Evolutionary conservation across 2,797 vertebrate genomes (phyloP).

Genomic region (Jordanella pulchra): DNA sequence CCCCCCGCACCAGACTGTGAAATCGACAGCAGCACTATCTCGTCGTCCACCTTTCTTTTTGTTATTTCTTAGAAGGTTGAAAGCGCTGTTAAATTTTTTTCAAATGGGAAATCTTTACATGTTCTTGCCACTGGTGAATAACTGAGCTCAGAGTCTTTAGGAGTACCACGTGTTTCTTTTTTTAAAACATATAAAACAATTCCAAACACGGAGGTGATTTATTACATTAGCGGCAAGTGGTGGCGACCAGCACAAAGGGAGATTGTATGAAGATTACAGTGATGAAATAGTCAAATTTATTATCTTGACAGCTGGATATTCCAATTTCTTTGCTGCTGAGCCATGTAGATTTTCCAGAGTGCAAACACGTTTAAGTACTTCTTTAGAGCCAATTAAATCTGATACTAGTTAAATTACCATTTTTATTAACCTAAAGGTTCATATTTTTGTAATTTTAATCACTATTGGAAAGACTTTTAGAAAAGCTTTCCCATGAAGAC

Average conservation of each 20-base stretch:
- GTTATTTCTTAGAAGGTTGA: conserved; percentile 16
- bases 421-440: conserved; percentile 80
- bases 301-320: conserved; percentile 82
- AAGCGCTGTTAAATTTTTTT: conserved; percentile 47
- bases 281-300: conserved; percentile 80
- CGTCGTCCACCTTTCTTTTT: neutral
- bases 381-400: conserved; percentile 80
- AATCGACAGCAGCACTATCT: neutral
- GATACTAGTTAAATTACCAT: conserved; percentile 80
- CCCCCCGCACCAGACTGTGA: neutral
- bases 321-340: conserved; percentile 74
- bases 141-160: conserved; percentile 35
- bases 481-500: conserved; percentile 68
- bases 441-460: conserved; percentile 77
- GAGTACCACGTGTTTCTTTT: conserved; percentile 49
- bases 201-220: conserved; percentile 71
- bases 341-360: conserved; percentile 75
- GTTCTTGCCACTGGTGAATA: conserved; percentile 42
- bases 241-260: conserved; percentile 68
- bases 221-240: conserved; percentile 64
- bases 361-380: conserved; percentile 79
- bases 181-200: conserved; percentile 62
- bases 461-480: conserved; percentile 76
- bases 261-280: conserved; percentile 78
- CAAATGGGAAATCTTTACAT: conserved; percentile 47